phyloP scores from a whole-genome alignment of 2,113 vertebrate genomes.

The Cathartes aura region DNA sequence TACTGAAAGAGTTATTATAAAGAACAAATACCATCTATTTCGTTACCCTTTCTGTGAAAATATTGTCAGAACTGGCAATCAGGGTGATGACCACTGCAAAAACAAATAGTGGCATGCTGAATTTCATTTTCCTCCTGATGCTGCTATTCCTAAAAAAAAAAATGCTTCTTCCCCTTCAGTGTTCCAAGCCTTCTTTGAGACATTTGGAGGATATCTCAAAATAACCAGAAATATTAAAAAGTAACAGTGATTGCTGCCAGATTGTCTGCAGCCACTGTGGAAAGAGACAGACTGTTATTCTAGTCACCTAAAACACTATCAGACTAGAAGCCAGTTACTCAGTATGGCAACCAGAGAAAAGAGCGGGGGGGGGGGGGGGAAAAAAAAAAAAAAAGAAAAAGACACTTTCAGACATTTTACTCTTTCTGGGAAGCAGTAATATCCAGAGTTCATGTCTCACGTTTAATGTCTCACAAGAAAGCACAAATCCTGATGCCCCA shows the following conservation, averaged over 20 bases:
- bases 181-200: constrained; percentile 58
- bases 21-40: constrained; percentile 65
- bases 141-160: constrained; percentile 9
- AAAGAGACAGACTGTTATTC: constrained; percentile 73
- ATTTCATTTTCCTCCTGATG: constrained; percentile 55
- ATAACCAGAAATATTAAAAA: constrained; percentile 73
- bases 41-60: constrained; percentile 67
- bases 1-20: constrained; percentile 53
- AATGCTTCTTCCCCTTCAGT: constrained; percentile 33
- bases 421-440: background rate
- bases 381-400: background rate
- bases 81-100: constrained; percentile 62
- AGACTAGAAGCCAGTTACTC: constrained; percentile 65
- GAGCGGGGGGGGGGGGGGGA: accelerated
- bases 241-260: constrained; percentile 71
- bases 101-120: constrained; percentile 56
- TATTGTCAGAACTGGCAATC: constrained; percentile 66
- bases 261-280: constrained; percentile 69
- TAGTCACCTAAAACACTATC: constrained; percentile 66
- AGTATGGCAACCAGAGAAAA: constrained; percentile 22
- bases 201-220: constrained; percentile 73
- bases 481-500: background rate
- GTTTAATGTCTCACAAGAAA: background rate
- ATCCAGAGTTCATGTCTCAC: background rate
- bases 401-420: background rate